Evolutionary conservation across 2,888 invertebrate genomes (phyloP), one percentile per base, ranked within the genome.

Genomic region (Drosophila dives): DNA sequence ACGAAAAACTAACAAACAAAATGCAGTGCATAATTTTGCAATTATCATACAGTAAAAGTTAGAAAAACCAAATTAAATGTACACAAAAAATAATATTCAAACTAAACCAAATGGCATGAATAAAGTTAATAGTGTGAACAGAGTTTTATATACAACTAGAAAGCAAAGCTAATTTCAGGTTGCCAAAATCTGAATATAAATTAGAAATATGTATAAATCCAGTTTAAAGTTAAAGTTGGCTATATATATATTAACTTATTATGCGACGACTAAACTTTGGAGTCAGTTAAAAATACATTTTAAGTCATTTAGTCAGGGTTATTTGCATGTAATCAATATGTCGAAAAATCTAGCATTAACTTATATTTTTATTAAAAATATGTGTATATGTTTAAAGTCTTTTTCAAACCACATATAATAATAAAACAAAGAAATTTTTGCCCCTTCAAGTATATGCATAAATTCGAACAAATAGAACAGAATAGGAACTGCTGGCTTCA

Each of bases 31-130:
- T 48, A 7, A 60, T 33, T 55, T 63, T 63, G 33, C 58, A 70
- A 53, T 70, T 67, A 45, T 32, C 72, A 67, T 72, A 56, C 72
- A 49, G 56, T 67, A 38, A 66, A 66, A 66, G 20, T 29, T 64
- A 32, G 12, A 34, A 34, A 17, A 33, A 62, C 8, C n/a, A 56
- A 56, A 56, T 61, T 32, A 48, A 40, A 60, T 60, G n/a, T 15
- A 51, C 26, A 70, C n/a, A n/a, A n/a, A n/a, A n/a, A 63, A 58
- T 51, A 49, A 64, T 49, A 40, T 29, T 49, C 48, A 59, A 60
- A 29, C n/a, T 42, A 29, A 36, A 62, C 20, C 34, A 51, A 69
- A 75, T 58, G 61, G 33, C n/a, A 56, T 54, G 32, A 10, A 53
- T 15, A 29, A 70, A 61, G 59, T 55, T 45, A 3, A 23, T 26